A percentile compares a stretch with the other conserved stretches of the same genome.
phyloP scores from a whole-genome alignment of 1,140 invertebrate species.

The Tetranychus cinnabarinus region DNA sequence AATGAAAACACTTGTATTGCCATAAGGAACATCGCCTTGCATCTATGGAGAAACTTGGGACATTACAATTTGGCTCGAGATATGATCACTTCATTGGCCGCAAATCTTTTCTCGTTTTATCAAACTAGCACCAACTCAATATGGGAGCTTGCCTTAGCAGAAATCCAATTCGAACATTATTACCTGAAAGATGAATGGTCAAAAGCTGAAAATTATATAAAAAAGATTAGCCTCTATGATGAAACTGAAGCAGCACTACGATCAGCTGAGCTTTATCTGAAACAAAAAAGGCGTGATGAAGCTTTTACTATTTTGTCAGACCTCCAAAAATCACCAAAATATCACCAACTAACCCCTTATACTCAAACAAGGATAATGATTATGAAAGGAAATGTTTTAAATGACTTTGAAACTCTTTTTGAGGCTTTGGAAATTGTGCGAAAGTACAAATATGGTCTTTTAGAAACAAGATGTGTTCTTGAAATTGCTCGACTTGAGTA shows the following conservation, averaged over 20 bases:
- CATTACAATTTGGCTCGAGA: constrained; percentile 1
- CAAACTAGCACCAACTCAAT: neutral
- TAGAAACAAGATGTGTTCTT: constrained; percentile 1
- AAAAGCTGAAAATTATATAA: neutral
- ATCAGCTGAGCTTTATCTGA: neutral
- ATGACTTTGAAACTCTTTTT: constrained; percentile 3
- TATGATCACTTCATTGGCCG: neutral
- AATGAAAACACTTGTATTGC: constrained; percentile 8
- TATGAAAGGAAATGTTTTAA: neutral
- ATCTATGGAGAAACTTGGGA: constrained; percentile 5
- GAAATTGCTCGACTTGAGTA: constrained; percentile 1
- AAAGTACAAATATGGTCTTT: neutral
- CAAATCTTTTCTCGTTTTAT: constrained; percentile 2
- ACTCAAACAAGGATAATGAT: neutral
- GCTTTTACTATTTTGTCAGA: neutral
- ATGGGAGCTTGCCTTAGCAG: constrained; percentile 4
- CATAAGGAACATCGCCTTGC: constrained; percentile 5
- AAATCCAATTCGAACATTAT: constrained; percentile 9
- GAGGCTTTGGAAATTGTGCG: neutral
- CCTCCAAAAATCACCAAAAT: neutral
- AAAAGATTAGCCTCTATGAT: constrained; percentile 1
- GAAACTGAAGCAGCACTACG: neutral
- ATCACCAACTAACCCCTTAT: neutral
- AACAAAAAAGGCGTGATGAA: neutral
- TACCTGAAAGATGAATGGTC: constrained; percentile 4